Percentiles rank a stretch among this genome's conserved stretches.
Conservation (phyloP, 2,797 vertebrate genomes). For the Poecile montanus region DNA sequence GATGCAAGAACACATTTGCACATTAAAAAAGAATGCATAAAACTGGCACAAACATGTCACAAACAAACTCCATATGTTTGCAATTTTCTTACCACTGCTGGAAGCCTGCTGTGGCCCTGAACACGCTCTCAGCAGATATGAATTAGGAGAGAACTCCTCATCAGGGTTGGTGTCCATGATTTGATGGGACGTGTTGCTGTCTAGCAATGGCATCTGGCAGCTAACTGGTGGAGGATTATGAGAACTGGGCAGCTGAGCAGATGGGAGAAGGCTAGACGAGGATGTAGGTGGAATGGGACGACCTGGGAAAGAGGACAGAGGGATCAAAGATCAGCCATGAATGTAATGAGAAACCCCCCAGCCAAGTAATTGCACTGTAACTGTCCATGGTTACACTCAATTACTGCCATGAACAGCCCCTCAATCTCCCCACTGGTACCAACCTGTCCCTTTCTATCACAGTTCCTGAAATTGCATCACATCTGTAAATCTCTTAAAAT, state of each 20-base stretch:
- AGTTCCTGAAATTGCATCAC: neutral
- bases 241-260: slow-evolving; percentile 90
- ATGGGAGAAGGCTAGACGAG: slow-evolving; percentile 93
- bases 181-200: slow-evolving; percentile 97
- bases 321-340: slow-evolving; percentile 83
- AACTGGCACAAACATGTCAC: slow-evolving; percentile 45
- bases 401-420: neutral
- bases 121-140: slow-evolving; percentile 93
- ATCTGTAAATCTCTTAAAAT: neutral
- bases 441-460: neutral
- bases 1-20: slow-evolving; percentile 14
- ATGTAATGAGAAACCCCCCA: slow-evolving; percentile 63
- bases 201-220: slow-evolving; percentile 98
- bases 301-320: slow-evolving; percentile 90
- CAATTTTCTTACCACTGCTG: slow-evolving; percentile 89
- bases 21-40: neutral
- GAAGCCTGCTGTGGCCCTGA: slow-evolving; percentile 85
- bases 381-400: neutral
- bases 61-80: slow-evolving; percentile 60
- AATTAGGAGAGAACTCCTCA: slow-evolving; percentile 89
- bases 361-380: slow-evolving; percentile 28
- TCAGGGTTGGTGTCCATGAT: slow-evolving; percentile 98
- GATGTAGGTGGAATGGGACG: slow-evolving; percentile 97
- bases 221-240: slow-evolving; percentile 91
- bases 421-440: neutral